Evolutionary conservation across 2,797 vertebrate species (phyloP).

Genomic region (Eospalax fontanierii): DNA sequence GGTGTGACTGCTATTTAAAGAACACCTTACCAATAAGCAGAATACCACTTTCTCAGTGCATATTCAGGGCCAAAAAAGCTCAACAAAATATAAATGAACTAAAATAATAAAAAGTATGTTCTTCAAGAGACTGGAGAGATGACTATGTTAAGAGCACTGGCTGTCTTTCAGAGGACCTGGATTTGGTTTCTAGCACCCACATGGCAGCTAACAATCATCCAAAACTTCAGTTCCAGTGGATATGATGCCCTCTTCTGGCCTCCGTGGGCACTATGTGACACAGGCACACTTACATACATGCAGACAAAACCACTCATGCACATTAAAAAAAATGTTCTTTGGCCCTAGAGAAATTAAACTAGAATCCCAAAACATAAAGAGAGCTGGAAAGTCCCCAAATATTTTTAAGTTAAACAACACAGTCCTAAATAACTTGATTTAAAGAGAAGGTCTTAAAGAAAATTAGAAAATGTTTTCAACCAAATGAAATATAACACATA

Average conservation of each 20-base stretch:
- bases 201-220: too few species aligned
- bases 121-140: too few species aligned
- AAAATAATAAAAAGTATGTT: background rate
- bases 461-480: background rate
- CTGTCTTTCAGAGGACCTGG: too few species aligned
- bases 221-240: too few species aligned
- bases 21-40: too few species aligned
- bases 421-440: background rate
- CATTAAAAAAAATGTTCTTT: background rate
- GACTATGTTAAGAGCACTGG: too few species aligned
- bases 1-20: fast-evolving
- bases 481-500: background rate
- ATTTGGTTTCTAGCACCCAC: too few species aligned
- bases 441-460: background rate
- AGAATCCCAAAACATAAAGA: background rate
- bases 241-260: too few species aligned
- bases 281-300: too few species aligned
- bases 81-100: background rate
- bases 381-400: background rate
- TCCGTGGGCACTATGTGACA: too few species aligned
- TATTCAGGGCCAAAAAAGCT: background rate
- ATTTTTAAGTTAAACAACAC: background rate
- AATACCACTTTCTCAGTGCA: background rate
- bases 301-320: too few species aligned
- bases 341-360: background rate